These are phyloP conservation scores for Heliangelus exortis DNA, from an alignment of 2,797 vertebrate species.

Conservation along the genomic window DNA sequence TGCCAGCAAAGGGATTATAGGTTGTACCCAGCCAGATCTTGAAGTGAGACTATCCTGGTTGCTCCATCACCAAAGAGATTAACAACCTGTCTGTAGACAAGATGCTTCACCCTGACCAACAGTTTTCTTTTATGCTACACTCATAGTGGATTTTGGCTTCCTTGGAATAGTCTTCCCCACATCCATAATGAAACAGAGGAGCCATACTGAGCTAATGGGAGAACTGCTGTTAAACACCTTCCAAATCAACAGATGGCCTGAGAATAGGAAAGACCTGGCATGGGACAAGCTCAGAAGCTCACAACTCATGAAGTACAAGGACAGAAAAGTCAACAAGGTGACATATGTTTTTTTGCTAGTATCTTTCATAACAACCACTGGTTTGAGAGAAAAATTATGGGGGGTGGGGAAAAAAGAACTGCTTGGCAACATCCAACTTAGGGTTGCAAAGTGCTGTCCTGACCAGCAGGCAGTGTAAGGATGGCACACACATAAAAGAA, in stretches of 20 bases:
- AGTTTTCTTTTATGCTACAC: not conserved
- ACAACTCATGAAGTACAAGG: not conserved
- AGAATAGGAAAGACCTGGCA: conserved; percentile 33
- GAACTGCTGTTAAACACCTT: not conserved
- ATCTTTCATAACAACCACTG: not conserved
- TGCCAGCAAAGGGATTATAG: not conserved
- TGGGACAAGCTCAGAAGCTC: not conserved
- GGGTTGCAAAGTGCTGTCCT: not conserved
- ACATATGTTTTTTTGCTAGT: not conserved
- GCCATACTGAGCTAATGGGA: not conserved
- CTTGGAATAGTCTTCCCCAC: not conserved
- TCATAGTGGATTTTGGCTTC: not conserved
- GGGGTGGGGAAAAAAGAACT: not conserved
- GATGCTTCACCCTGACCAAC: not conserved
- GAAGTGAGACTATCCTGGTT: not conserved
- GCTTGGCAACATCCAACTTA: not conserved
- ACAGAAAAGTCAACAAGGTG: not conserved
- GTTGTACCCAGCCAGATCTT: not conserved
- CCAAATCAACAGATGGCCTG: conserved; percentile 42
- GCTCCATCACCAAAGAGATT: not conserved
- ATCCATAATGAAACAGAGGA: not conserved
- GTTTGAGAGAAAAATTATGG: not conserved
- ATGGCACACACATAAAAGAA: not conserved
- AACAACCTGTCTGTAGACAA: not conserved
- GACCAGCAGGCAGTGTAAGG: not conserved